Conservation (phyloP, 2,888 invertebrate genomes). For the Vesta saturnalis region DNA sequence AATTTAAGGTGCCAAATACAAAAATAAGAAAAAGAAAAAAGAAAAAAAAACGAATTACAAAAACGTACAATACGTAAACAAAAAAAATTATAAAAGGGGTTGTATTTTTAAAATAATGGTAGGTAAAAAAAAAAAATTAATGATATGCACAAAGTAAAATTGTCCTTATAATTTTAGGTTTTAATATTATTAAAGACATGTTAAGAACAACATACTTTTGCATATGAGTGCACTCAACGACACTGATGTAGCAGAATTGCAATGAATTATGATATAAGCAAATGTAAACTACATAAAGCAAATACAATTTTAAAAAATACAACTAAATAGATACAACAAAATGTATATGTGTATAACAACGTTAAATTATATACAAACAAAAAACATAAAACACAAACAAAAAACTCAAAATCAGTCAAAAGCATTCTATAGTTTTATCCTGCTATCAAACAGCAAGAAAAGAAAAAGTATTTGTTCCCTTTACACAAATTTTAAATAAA, state of each 20-base stretch:
- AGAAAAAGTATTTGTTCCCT: too few relatives aligned
- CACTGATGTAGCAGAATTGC: too few relatives aligned
- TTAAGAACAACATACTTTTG: too few relatives aligned
- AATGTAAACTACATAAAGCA: not conserved
- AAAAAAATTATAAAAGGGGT: constrained; percentile 14
- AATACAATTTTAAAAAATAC: not conserved
- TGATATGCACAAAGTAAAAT: too few relatives aligned
- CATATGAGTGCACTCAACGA: too few relatives aligned
- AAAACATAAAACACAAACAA: constrained; percentile 1
- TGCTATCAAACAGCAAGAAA: too few relatives aligned
- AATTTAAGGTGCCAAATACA: constrained; percentile 38
- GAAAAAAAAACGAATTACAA: constrained; percentile 34
- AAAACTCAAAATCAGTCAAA: not conserved
- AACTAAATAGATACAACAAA: not conserved
- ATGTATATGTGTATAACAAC: not conserved
- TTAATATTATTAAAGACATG: not conserved
- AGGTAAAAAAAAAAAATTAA: not conserved
- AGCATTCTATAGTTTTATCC: constrained; percentile 6
- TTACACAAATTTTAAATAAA: not conserved
- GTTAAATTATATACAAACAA: constrained; percentile 3
- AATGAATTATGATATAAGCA: not conserved
- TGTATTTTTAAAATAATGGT: not conserved
- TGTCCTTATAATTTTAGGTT: not conserved
- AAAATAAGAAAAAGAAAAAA: constrained; percentile 30
- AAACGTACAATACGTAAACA: constrained; percentile 25